These are phyloP conservation scores for Diadumene lineata DNA, from an alignment of 92 coral and sea anemone genomes.

Conservation along the genomic window DNA sequence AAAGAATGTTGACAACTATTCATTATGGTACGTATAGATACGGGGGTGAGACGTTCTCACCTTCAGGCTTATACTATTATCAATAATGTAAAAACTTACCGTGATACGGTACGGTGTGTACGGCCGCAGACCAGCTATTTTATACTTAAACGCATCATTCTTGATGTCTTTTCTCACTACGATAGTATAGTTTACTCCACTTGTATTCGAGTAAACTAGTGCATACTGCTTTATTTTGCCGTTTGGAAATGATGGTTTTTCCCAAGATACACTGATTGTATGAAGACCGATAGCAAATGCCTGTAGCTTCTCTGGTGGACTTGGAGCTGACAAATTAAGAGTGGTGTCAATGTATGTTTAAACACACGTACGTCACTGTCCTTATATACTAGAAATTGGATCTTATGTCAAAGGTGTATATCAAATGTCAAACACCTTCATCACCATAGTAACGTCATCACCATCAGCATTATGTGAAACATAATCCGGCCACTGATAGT, in stretches of 20 bases:
- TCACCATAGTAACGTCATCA: no score
- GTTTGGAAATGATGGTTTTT: constrained; percentile 64
- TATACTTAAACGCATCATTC: constrained; percentile 40
- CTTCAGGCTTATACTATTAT: no score
- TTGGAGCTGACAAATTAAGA: constrained; percentile 59
- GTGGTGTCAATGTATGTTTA: no score
- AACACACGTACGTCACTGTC: no score
- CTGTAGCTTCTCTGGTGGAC: constrained; percentile 55
- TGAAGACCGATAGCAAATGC: constrained; percentile 29
- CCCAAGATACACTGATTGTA: constrained; percentile 63
- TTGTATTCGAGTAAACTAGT: constrained; percentile 54
- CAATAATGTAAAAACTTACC: constrained; percentile 61
- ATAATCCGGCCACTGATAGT: no score
- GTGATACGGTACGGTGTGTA: constrained; percentile 50
- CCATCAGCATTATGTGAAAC: no score
- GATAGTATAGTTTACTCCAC: constrained; percentile 43
- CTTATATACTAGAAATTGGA: no score
- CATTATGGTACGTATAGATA: no score
- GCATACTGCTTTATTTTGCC: constrained; percentile 67
- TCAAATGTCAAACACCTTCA: no score
- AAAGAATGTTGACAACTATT: no score
- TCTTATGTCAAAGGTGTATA: no score
- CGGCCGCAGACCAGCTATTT: constrained; percentile 42
- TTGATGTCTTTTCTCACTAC: constrained; percentile 51
- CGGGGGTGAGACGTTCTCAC: no score